Evolutionary conservation across 2,888 invertebrate genomes (phyloP).

Genomic region (Melipona beecheii): DNA sequence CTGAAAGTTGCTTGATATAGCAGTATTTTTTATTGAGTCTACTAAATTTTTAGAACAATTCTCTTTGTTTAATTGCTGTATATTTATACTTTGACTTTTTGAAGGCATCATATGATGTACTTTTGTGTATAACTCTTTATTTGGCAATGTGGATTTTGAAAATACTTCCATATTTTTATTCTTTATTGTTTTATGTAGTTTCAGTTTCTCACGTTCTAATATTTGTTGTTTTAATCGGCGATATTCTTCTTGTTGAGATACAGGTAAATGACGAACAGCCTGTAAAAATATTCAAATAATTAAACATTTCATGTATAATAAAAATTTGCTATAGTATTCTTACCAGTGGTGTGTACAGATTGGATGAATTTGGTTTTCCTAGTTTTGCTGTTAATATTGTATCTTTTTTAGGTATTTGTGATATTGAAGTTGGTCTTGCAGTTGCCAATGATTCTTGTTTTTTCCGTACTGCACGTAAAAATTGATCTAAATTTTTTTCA

Average conservation of each 20-base stretch:
- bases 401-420: conserved; percentile 42
- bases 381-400: conserved; percentile 29
- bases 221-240: conserved; percentile 82
- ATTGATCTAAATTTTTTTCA: conserved; percentile 80
- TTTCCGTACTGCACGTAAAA: conserved; percentile 78
- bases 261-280: conserved; percentile 83
- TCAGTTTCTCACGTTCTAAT: conserved; percentile 78
- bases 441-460: conserved; percentile 76
- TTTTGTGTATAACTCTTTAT: conserved; percentile 32
- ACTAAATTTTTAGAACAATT: conserved; percentile 30
- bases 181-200: conserved; percentile 63
- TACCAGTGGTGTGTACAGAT: conserved; percentile 72
- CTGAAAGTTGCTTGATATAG: neutral
- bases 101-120: conserved; percentile 23
- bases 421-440: conserved; percentile 44
- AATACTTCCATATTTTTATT: conserved; percentile 16
- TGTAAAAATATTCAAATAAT: conserved; percentile 66
- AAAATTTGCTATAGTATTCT: conserved; percentile 29
- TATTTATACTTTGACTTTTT: conserved; percentile 25
- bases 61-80: conserved; percentile 44
- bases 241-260: conserved; percentile 83
- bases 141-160: conserved; percentile 24
- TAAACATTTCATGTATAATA: conserved; percentile 3
- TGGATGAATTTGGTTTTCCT: conserved; percentile 46
- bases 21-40: conserved; percentile 17